Conservation (phyloP, 1,140 invertebrate species). For the Leucophenga varia region DNA sequence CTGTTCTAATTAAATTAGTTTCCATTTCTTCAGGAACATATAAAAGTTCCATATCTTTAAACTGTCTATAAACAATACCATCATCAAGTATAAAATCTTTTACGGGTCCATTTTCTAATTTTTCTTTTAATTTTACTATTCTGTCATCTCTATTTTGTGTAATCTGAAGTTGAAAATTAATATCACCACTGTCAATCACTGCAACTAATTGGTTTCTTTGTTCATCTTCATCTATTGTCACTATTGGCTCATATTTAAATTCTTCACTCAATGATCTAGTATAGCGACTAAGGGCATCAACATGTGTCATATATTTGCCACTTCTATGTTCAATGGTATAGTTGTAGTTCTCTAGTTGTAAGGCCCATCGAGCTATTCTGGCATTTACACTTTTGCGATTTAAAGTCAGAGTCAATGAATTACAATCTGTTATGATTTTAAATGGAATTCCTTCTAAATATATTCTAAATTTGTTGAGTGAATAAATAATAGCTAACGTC, state of each 20-base stretch:
- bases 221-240: no score
- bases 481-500: neutral
- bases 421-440: no score
- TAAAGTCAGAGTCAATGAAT: conserved; percentile 2
- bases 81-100: neutral
- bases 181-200: neutral
- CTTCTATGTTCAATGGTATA: conserved; percentile 4
- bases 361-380: neutral
- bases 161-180: neutral
- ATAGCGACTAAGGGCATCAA: conserved; percentile 1
- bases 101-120: neutral
- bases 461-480: neutral
- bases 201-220: no score
- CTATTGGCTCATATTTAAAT: no score
- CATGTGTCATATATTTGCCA: conserved; percentile 3
- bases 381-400: conserved; percentile 3
- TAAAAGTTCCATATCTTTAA: no score
- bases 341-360: conserved; percentile 8
- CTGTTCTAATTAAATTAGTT: no score
- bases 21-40: no score
- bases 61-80: neutral
- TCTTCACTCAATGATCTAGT: no score
- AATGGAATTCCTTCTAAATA: conserved; percentile 7
- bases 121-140: neutral
- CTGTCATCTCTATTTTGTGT: neutral